Percentiles rank a stretch among this genome's conserved stretches.
Evolutionary conservation across 2,113 vertebrate species (phyloP).

Genomic region (Burhinus oedicnemus): DNA sequence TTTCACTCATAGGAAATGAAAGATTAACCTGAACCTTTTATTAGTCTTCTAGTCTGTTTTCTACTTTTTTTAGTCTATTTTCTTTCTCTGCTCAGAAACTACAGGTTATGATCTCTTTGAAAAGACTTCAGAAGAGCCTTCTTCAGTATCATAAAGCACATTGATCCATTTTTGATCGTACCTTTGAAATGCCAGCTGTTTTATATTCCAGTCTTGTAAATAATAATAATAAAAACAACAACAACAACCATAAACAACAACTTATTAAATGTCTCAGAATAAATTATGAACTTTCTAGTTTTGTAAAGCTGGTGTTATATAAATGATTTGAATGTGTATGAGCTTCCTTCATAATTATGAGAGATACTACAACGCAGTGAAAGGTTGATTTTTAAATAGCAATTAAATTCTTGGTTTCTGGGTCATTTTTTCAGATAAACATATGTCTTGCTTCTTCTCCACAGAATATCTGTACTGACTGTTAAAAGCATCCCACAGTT

Average conservation of each 20-base stretch:
- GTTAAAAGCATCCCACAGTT: not conserved
- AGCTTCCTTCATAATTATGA: not conserved
- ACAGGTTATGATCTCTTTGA: not conserved
- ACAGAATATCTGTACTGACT: not conserved
- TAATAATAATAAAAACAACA: not conserved
- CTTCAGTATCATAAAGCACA: not conserved
- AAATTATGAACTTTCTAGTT: not conserved
- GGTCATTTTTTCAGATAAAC: not conserved
- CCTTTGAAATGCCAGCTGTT: not conserved
- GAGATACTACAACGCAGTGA: not conserved
- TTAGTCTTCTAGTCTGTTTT: not conserved
- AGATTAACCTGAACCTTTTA: not conserved
- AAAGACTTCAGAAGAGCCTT: not conserved
- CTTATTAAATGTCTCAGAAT: not conserved
- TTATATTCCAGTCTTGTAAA: not conserved
- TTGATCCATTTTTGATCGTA: not conserved
- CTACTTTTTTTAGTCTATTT: not conserved
- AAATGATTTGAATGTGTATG: not conserved
- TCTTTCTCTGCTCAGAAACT: not conserved
- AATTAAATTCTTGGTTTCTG: not conserved
- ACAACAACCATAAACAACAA: not conserved
- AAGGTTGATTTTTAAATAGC: not conserved
- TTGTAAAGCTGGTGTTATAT: not conserved
- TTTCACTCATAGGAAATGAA: not conserved
- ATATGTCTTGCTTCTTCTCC: not conserved